phyloP scores from a whole-genome alignment of 2,888 invertebrate species.

The Horisme vitalbata region DNA sequence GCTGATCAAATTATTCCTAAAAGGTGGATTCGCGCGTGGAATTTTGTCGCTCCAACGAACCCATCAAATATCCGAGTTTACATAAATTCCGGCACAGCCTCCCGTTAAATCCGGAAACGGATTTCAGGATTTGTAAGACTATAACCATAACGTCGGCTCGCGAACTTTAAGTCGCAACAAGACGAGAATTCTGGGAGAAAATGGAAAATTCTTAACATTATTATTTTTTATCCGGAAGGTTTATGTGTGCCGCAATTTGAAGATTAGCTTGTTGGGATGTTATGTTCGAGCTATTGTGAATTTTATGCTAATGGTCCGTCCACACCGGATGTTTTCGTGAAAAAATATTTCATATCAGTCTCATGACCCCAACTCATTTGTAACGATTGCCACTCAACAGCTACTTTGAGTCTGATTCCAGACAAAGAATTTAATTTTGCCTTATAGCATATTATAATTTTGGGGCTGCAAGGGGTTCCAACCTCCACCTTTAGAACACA shows the following conservation, averaged over 20 bases:
- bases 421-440: too few relatives aligned
- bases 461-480: too few relatives aligned
- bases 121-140: slow-evolving; percentile 23
- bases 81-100: slow-evolving; percentile 10
- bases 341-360: too few relatives aligned
- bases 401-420: too few relatives aligned
- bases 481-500: too few relatives aligned
- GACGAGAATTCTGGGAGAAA: slow-evolving; percentile 11
- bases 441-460: too few relatives aligned
- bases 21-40: slow-evolving; percentile 1
- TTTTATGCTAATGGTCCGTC: too few relatives aligned
- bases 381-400: too few relatives aligned
- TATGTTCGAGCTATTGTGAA: not conserved
- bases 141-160: slow-evolving; percentile 20
- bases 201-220: slow-evolving; percentile 14
- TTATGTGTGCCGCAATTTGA: slow-evolving; percentile 7
- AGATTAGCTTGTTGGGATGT: not conserved
- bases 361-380: too few relatives aligned
- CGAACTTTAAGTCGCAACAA: slow-evolving; percentile 20
- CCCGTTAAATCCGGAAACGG: slow-evolving; percentile 15
- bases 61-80: slow-evolving; percentile 20
- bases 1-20: not conserved
- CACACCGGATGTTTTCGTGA: too few relatives aligned
- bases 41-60: slow-evolving; percentile 5
- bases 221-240: slow-evolving; percentile 7